Evolutionary conservation across 2,797 vertebrate genomes (phyloP).

Genomic region (Enteromius unitaeniatus): DNA sequence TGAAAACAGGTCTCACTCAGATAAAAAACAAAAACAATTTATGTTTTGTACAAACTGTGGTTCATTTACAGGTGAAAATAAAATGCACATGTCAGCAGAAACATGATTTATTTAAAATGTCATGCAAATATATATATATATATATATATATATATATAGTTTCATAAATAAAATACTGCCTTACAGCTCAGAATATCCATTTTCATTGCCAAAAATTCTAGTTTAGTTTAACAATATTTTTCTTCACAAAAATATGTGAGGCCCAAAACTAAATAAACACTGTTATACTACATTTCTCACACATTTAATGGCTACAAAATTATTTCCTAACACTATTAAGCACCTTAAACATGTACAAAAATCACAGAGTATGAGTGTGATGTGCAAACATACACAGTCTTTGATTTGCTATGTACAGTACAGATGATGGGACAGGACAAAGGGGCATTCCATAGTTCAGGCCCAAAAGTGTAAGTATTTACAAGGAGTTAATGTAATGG

Average conservation of each 20-base stretch:
- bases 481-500: neutral
- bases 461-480: constrained; percentile 9
- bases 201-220: neutral
- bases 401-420: constrained; percentile 47
- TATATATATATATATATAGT: neutral
- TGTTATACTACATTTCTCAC: neutral
- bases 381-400: constrained; percentile 7
- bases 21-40: neutral
- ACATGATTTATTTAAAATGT: constrained; percentile 29
- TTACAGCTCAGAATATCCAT: constrained; percentile 13
- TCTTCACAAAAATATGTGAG: neutral
- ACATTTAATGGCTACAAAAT: constrained; percentile 1
- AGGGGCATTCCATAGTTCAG: constrained; percentile 13
- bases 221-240: neutral
- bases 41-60: constrained; percentile 14
- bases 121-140: constrained; percentile 36
- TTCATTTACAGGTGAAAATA: constrained; percentile 34
- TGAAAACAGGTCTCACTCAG: neutral
- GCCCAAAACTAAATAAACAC: constrained; percentile 21
- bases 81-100: constrained; percentile 14
- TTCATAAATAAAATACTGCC: constrained; percentile 35
- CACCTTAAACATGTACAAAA: constrained; percentile 15
- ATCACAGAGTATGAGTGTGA: constrained; percentile 10
- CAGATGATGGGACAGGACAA: constrained; percentile 12
- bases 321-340: neutral